phyloP scores from a whole-genome alignment of 2,113 vertebrate genomes.

The Uria aalge region DNA sequence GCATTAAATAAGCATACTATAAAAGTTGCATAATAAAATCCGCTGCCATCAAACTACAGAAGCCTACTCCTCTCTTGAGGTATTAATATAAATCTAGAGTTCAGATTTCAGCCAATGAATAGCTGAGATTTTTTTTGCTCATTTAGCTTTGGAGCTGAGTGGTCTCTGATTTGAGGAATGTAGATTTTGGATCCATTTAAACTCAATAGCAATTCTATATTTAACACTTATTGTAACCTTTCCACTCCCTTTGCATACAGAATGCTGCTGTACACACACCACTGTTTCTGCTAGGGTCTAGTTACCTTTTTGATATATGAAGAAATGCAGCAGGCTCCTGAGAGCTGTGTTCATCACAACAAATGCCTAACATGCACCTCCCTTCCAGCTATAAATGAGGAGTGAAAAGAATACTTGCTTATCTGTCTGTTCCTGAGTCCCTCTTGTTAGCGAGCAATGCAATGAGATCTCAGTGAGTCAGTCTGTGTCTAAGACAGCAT shows the following conservation, averaged over 20 bases:
- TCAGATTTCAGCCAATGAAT: conserved; percentile 35
- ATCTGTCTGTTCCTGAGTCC: not conserved
- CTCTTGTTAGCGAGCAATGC: not conserved
- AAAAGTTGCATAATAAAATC: conserved; percentile 28
- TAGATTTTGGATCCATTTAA: conserved; percentile 56
- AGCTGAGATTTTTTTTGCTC: conserved; percentile 53
- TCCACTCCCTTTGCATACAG: not conserved
- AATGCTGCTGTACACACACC: not conserved
- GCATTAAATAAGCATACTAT: not conserved
- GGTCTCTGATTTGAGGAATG: conserved; percentile 38
- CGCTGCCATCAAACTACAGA: not conserved
- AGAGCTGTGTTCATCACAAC: not conserved
- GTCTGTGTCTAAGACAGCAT: not conserved
- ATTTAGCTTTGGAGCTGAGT: conserved; percentile 32
- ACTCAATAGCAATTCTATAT: conserved; percentile 48
- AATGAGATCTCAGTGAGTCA: not conserved
- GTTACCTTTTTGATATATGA: not conserved
- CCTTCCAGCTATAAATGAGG: not conserved
- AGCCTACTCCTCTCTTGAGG: not conserved
- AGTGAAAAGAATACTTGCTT: not conserved
- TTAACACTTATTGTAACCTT: conserved; percentile 27
- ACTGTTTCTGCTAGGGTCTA: not conserved
- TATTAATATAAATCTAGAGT: conserved; percentile 30
- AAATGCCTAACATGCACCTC: not conserved
- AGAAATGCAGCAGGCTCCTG: not conserved